Base-by-base conservation (phyloP, 2,113 vertebrate genomes). In the Tyto alba region DNA sequence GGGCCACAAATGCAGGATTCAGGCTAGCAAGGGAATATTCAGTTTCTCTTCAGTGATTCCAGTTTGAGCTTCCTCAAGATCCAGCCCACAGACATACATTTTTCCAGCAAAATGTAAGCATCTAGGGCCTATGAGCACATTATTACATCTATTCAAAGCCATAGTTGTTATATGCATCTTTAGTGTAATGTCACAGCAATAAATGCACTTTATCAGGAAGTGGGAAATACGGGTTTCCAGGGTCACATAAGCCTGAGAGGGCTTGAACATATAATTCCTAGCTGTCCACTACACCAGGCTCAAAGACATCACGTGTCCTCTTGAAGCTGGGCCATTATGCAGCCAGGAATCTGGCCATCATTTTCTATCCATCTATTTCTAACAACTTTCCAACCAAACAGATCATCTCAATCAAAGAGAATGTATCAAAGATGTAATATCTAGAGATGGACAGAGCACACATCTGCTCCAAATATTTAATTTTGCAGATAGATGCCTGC, bases 181-280 rank as follows among this genome's bases (percentile, higher is more conserved):
- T 69, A 68, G 5, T 60, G 36, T 40, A 95, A 34, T 26, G 52
- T 7, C 36, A 48, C 8, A 48, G 27, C 36, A 89, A 78, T 23
- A 68, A 85, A 64, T 6, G 6, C 26, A 55, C 17, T 74, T 89
- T 62, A 47, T 9, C 38, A 48, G 11, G 19, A 80, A 69, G 13
- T 18, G 20, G 50, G 15, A 91, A 88, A 40, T 40, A 16, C 12
- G 43, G 20, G 11, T 41, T 27, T 66, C 29, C 40, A 45, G 20
- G 10, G 6, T n/a, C 14, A 41, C 0, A 0, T 6, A 63, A 60
- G 6, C 52, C 40, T 87, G 50, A 77, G 12, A 43, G 20, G 9
- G 9, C 34, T 6, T 56, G 30, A 89, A 71, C 13, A 26, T 27
- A 36, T 8, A 73, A 2, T 9, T 82, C 19, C 27, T 69, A 64